Evolutionary conservation across 1,140 invertebrate genomes (phyloP).

Genomic region (Euura lappo): DNA sequence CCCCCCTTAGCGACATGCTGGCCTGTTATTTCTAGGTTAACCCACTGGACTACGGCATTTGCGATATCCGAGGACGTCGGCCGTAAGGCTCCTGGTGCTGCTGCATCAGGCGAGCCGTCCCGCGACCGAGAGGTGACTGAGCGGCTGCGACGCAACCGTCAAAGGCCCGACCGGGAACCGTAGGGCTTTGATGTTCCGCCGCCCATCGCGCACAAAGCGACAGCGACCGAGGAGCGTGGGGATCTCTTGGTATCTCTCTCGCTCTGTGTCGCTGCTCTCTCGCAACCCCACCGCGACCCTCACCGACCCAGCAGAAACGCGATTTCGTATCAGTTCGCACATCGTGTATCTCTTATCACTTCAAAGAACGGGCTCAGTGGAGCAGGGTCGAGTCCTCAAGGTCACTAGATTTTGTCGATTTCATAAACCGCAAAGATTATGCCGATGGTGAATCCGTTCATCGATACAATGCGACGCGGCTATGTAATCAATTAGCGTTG

Average conservation of each 20-base stretch:
- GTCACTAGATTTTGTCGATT: no score
- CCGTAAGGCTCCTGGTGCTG: constrained; percentile 18
- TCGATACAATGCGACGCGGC: constrained; percentile 6
- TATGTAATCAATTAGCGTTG: background rate
- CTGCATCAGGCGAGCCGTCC: constrained; percentile 44
- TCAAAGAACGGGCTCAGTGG: no score
- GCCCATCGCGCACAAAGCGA: constrained; percentile 58
- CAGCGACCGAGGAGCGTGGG: constrained; percentile 36
- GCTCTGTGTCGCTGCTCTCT: background rate
- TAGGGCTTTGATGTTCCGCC: constrained; percentile 59
- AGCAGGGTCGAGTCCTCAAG: no score
- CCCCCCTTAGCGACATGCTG: constrained; percentile 37
- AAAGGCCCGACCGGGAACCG: constrained; percentile 57
- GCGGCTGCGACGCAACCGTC: constrained; percentile 55
- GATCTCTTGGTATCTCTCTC: constrained; percentile 6
- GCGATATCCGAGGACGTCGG: constrained; percentile 14
- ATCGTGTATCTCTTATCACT: no score
- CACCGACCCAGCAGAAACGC: background rate
- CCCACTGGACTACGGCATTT: constrained; percentile 22
- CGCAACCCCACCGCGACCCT: constrained; percentile 3
- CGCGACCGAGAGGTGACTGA: constrained; percentile 59
- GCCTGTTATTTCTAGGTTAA: constrained; percentile 11
- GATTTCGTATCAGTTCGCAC: background rate
- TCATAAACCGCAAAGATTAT: no score
- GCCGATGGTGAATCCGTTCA: background rate